Conservation (phyloP, 2,888 invertebrate species). For the Bimastos eiseni region DNA sequence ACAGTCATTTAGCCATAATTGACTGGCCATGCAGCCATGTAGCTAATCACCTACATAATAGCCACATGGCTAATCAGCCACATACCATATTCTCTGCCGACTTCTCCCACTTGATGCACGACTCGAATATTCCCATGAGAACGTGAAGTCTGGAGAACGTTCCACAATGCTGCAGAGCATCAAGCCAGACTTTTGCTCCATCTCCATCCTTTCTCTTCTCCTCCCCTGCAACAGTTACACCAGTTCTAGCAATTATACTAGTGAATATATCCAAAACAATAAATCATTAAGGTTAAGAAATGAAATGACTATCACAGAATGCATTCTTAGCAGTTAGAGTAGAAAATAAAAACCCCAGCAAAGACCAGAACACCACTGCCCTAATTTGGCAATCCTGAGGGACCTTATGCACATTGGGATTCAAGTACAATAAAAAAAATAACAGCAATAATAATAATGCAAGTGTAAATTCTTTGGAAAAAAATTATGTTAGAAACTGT, state of each 20-base stretch:
- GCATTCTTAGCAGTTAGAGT: no score
- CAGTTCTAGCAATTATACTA: neutral
- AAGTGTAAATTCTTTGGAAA: no score
- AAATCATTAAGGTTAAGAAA: no score
- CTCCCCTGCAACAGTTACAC: neutral
- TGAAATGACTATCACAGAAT: no score
- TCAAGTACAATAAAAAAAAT: no score
- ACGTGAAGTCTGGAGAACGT: constrained; percentile 61
- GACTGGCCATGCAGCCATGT: neutral
- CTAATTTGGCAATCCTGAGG: no score
- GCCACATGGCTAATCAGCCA: constrained; percentile 27
- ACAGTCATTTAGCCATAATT: neutral
- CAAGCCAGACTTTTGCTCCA: constrained; percentile 51
- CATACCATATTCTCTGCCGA: constrained; percentile 63
- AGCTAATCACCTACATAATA: neutral
- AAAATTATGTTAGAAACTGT: no score
- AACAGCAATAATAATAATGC: no score
- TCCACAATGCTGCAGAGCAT: constrained; percentile 54
- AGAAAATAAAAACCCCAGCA: no score
- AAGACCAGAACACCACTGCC: no score
- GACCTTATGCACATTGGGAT: no score
- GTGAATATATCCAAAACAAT: neutral
- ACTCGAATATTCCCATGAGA: constrained; percentile 60
- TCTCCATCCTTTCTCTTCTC: constrained; percentile 17
- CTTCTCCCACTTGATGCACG: constrained; percentile 63